Base-by-base conservation (phyloP, 2,797 vertebrate species). In the Urophycis tenuis region DNA sequence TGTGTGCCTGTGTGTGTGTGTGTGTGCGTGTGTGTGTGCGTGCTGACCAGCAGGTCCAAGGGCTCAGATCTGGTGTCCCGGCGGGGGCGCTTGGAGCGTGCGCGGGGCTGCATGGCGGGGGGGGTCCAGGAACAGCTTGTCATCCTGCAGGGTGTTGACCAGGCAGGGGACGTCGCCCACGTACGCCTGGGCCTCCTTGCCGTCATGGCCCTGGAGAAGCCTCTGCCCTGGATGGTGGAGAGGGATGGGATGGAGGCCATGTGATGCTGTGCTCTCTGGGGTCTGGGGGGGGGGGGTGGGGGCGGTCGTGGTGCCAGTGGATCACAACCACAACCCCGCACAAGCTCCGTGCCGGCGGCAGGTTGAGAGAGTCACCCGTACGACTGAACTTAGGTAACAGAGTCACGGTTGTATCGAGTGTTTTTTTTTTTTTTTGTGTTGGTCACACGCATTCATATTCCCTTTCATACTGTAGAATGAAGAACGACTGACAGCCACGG, bases 181-280 rank as follows among this genome's bases (percentile, higher is more conserved):
- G 71, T 95, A 99, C 0, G 96, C 98, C 84, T 96, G 90, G 0
- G 96, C 97, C 90, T 99, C 98, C 0, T 93, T 93, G 36, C 93
- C 0, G 97, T 98, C 97, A 99, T 99, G 0, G 97, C 98, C 89
- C 90, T 95, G 89, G 96, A 95, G 87, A 99, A 95, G 67, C 96
- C 95, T 33, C 87, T 92, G 76, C 98, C 98, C 98, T 99, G 85
- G 7, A 9, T 19, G 53, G 53, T n/a, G n/a, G n/a, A n/a, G n/a
- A n/a, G n/a, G n/a, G n/a, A n/a, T n/a, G n/a, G 22, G n/a, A 29
- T 1, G 14, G 53, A 64, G 53, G 53, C 25, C n/a, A 64, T 11
- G 53, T 64, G 53, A 64, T 1, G 2, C 49, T 7, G 6, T 29
- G 3, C 8, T 67, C 53, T 22, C 19, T 29, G 64, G 29, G 29